Evolutionary conservation across 2,888 invertebrate genomes (phyloP).

Genomic region (Steinernema scapterisci): DNA sequence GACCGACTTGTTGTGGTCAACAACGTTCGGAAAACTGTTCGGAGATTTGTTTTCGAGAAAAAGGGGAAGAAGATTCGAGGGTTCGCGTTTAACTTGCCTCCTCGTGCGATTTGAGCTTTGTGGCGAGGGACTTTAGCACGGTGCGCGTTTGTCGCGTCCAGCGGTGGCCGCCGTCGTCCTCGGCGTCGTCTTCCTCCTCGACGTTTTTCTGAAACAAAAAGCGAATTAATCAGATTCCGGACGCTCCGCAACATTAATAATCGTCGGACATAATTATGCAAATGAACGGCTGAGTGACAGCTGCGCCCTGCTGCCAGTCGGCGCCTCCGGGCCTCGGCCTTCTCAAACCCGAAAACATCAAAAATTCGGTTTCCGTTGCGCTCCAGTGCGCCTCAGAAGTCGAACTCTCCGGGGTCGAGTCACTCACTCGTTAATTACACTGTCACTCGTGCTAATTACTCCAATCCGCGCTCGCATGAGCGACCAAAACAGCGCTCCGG

Average conservation of each 20-base stretch:
- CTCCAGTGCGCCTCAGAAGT: conserved; percentile 1
- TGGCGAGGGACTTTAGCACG: conserved; percentile 55
- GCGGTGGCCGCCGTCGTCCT: conserved; percentile 42
- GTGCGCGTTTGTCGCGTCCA: conserved; percentile 61
- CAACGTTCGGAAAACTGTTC: no score
- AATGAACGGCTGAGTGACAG: conserved; percentile 20
- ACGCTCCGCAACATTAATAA: conserved; percentile 2
- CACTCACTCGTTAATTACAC: conserved; percentile 11
- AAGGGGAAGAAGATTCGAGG: not conserved
- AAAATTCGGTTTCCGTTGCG: conserved; percentile 15
- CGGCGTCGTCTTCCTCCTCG: conserved; percentile 46
- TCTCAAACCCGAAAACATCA: not conserved
- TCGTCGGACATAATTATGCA: conserved; percentile 22
- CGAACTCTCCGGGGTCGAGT: conserved; percentile 10
- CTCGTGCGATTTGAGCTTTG: conserved; percentile 48
- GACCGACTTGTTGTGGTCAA: not conserved
- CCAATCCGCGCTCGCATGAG: conserved; percentile 26
- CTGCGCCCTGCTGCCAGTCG: conserved; percentile 25
- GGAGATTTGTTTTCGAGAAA: not conserved
- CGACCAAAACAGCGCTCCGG: not conserved
- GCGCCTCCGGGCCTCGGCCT: not conserved
- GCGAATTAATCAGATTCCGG: conserved; percentile 11
- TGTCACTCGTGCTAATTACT: conserved; percentile 27
- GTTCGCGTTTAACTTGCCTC: conserved; percentile 45
- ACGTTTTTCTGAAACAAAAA: conserved; percentile 42